A percentile compares a stretch with the other conserved stretches of the same genome.
These are phyloP conservation scores for Stichodactyla helianthus DNA, from an alignment of 64 coral and sea anemone genomes.

Conservation along the genomic window DNA sequence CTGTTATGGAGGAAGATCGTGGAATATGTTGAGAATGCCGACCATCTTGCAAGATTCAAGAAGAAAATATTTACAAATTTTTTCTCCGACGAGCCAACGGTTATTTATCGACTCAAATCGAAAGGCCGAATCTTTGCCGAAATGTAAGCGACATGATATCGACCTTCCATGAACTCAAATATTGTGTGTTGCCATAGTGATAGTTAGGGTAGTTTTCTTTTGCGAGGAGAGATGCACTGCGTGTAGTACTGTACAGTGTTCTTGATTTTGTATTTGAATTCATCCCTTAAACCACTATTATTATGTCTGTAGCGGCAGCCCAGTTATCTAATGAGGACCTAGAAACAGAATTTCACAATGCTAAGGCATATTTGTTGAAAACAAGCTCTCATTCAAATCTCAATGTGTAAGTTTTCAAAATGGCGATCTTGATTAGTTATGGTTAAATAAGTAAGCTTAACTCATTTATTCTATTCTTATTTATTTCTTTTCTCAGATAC, in stretches of 20 bases:
- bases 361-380: slow-evolving; percentile 94
- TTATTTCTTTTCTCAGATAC: slow-evolving; percentile 56
- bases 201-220: background rate
- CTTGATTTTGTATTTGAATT: background rate
- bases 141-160: background rate
- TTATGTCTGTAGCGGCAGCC: slow-evolving; percentile 33
- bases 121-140: background rate
- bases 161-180: background rate
- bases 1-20: background rate
- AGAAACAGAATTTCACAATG: slow-evolving; percentile 87
- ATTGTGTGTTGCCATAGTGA: slow-evolving; percentile 18
- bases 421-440: slow-evolving; percentile 24
- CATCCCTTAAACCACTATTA: slow-evolving; percentile 30
- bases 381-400: slow-evolving; percentile 78
- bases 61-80: slow-evolving; percentile 23
- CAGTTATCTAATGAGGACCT: slow-evolving; percentile 55
- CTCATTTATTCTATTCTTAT: slow-evolving; percentile 7
- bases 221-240: background rate
- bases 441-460: background rate
- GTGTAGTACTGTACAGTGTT: background rate
- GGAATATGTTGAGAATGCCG: background rate
- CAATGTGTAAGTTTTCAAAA: slow-evolving; percentile 88
- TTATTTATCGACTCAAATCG: background rate
- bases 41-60: background rate
- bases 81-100: background rate